These are phyloP conservation scores for Porphyrio hochstetteri DNA, from an alignment of 2,113 vertebrate species.

Conservation along the genomic window DNA sequence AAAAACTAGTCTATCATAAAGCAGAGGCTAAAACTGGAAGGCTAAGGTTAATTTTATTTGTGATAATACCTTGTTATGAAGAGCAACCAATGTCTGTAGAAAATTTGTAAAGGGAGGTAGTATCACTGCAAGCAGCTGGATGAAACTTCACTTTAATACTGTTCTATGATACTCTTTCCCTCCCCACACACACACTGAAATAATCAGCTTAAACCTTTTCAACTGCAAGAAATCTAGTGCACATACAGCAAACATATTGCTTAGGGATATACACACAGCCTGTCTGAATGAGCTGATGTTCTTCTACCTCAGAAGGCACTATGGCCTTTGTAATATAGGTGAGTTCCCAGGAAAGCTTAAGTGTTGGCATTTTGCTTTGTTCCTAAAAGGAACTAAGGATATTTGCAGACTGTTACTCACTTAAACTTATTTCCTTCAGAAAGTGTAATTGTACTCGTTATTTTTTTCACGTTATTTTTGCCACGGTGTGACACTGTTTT, in stretches of 20 bases:
- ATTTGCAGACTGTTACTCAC: not conserved
- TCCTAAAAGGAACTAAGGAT: conserved; percentile 7
- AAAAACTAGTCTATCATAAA: not conserved
- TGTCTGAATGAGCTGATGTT: conserved; percentile 3
- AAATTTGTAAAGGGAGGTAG: not conserved
- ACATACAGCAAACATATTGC: conserved; percentile 22
- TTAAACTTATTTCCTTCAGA: not conserved
- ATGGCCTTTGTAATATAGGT: not conserved
- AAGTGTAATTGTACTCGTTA: not conserved
- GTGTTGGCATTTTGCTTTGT: not conserved
- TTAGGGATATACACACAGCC: not conserved
- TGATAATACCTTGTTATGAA: not conserved
- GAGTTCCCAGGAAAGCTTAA: not conserved
- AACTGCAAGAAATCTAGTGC: not conserved
- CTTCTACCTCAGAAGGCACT: conserved; percentile 8
- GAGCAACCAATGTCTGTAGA: not conserved
- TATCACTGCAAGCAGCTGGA: not conserved
- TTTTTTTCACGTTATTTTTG: not conserved
- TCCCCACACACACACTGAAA: not conserved
- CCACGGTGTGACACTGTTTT: not conserved
- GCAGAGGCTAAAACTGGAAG: not conserved
- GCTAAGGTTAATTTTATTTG: not conserved
- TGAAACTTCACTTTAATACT: not conserved
- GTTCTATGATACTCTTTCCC: not conserved
- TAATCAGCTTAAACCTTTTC: conserved; percentile 7